phyloP scores from a whole-genome alignment of 2,888 invertebrate genomes.

The Mellilla xanthometata region DNA sequence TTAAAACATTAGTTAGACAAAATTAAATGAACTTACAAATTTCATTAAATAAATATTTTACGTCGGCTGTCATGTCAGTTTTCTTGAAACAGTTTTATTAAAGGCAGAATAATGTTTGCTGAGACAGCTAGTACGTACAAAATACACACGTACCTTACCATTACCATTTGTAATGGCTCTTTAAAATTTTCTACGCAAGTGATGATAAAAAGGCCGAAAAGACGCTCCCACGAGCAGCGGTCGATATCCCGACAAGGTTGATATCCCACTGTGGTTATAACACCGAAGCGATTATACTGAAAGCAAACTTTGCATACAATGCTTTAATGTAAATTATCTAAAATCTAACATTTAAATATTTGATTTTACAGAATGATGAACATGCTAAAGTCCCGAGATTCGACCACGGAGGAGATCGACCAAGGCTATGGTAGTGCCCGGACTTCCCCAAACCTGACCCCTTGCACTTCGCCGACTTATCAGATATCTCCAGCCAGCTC shows the following conservation, averaged over 20 bases:
- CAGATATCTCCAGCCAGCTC: conserved; percentile 56
- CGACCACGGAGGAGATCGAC: conserved; percentile 55
- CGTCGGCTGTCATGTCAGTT: no score
- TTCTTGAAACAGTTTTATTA: no score
- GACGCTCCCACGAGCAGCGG: conserved; percentile 49
- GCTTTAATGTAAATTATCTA: no score
- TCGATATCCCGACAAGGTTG: conserved; percentile 62
- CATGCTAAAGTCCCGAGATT: conserved; percentile 62
- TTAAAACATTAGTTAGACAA: no score
- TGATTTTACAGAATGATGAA: conserved; percentile 69
- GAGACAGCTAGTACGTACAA: no score
- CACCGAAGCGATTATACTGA: conserved; percentile 67
- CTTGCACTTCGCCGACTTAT: conserved; percentile 56
- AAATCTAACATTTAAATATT: background rate
- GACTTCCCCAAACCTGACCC: conserved; percentile 64
- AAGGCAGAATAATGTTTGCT: no score
- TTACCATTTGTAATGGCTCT: no score
- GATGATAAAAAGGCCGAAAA: conserved; percentile 62
- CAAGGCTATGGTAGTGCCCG: conserved; percentile 70
- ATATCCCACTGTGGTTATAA: conserved; percentile 68
- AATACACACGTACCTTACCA: no score
- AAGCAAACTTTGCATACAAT: background rate
- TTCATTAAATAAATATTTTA: no score
- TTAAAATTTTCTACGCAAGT: conserved; percentile 23
- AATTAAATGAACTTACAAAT: no score